Percentiles rank a stretch among this genome's conserved stretches.
phyloP scores from a whole-genome alignment of 2,113 vertebrate genomes.

The Forbesichthys papilliferus region DNA sequence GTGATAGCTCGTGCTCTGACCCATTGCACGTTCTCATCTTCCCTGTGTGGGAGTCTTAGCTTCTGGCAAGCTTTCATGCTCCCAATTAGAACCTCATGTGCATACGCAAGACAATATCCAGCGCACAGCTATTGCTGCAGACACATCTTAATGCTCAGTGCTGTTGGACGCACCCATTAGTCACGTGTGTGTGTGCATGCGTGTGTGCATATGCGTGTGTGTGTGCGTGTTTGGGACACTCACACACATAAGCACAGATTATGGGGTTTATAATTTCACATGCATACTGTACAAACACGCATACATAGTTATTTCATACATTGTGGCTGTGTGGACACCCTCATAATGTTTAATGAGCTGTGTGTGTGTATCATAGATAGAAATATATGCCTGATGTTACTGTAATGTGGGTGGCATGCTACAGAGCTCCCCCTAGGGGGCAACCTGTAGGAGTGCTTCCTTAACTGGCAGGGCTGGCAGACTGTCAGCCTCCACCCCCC shows the following conservation, averaged over 20 bases:
- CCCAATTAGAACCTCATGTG: conserved; percentile 21
- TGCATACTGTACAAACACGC: background rate
- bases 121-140: background rate
- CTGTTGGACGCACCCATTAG: conserved; percentile 16
- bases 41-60: background rate
- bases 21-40: background rate
- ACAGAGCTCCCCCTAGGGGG: conserved; percentile 19
- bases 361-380: conserved; percentile 1
- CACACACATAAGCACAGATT: background rate
- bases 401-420: conserved; percentile 42
- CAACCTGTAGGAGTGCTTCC: conserved; percentile 47
- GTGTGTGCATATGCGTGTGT: background rate
- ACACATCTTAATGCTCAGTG: conserved; percentile 5
- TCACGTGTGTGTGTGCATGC: background rate
- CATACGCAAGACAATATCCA: conserved; percentile 8
- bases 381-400: background rate
- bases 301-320: conserved; percentile 16
- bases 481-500: conserved; percentile 38
- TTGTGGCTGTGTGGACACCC: background rate
- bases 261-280: background rate
- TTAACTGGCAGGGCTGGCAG: conserved; percentile 52
- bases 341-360: conserved; percentile 12
- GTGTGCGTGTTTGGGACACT: background rate
- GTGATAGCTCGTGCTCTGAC: background rate
- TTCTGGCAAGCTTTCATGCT: conserved; percentile 6